A percentile compares a stretch with the other conserved stretches of the same genome.
These are phyloP conservation scores for Crotophaga sulcirostris DNA, from an alignment of 2,113 vertebrate genomes.

Conservation along the genomic window DNA sequence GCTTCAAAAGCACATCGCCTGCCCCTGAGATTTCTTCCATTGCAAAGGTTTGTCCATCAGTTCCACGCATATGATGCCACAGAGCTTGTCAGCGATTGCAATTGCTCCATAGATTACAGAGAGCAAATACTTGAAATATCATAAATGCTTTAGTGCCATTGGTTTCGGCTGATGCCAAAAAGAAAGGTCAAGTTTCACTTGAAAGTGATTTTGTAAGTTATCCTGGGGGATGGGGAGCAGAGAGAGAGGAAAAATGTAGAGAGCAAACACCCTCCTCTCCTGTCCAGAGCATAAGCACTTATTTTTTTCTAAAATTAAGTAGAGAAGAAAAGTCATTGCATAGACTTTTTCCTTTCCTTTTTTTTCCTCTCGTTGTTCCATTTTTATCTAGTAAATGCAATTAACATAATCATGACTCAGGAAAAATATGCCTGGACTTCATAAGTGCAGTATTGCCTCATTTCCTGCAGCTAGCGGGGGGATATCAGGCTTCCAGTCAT, in stretches of 20 bases:
- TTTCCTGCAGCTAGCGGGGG: neutral
- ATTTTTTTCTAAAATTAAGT: neutral
- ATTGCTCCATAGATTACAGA: neutral
- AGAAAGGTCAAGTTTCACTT: neutral
- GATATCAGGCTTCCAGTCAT: neutral
- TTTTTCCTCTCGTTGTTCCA: fast-evolving
- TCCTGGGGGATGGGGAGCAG: neutral
- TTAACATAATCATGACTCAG: neutral
- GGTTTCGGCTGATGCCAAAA: neutral
- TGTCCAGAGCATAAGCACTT: neutral
- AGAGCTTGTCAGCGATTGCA: neutral
- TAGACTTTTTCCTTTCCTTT: neutral
- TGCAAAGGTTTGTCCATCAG: neutral
- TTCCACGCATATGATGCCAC: neutral
- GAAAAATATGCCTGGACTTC: neutral
- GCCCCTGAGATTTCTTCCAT: neutral
- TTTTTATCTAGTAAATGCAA: neutral
- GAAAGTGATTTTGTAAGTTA: neutral
- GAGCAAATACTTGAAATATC: neutral
- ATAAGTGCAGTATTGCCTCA: neutral
- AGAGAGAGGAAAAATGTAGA: neutral
- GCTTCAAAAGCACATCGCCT: neutral
- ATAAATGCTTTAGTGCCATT: neutral
- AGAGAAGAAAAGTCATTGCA: neutral
- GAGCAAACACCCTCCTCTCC: neutral